Percentiles rank a stretch among this genome's conserved stretches.
Conservation (phyloP, 2,797 vertebrate genomes). For the Leptodactylus fallax region DNA sequence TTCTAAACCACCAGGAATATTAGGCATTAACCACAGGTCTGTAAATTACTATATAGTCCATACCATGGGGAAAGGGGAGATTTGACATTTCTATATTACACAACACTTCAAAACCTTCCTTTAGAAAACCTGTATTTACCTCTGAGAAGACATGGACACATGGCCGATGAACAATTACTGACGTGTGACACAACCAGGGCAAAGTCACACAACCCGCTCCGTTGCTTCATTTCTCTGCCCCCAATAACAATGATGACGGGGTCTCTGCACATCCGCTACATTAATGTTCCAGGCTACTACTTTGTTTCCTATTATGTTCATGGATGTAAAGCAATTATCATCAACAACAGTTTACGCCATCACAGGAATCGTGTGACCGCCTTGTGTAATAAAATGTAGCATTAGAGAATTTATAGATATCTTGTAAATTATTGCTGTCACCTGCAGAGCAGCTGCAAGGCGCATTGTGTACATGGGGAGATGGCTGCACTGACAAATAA, state of each 20-base stretch:
- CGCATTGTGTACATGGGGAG: not conserved
- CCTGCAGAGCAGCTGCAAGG: not conserved
- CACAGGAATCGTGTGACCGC: slow-evolving; percentile 6
- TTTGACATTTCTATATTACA: not conserved
- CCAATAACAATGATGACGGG: not conserved
- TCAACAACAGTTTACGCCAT: slow-evolving; percentile 10
- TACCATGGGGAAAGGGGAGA: not conserved
- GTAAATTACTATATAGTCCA: not conserved
- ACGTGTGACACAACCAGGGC: too few species aligned
- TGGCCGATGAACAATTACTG: too few species aligned
- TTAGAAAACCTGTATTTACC: not conserved
- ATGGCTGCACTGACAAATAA: not conserved
- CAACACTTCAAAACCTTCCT: not conserved
- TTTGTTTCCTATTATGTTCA: not conserved
- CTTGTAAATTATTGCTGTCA: slow-evolving; percentile 31
- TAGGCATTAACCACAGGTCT: not conserved
- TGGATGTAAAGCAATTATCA: not conserved
- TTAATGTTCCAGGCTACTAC: not conserved
- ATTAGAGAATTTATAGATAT: slow-evolving; percentile 34
- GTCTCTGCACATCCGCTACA: too few species aligned
- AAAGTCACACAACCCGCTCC: too few species aligned
- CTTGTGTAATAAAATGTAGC: not conserved
- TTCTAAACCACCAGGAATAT: not conserved
- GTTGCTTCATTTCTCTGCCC: too few species aligned
- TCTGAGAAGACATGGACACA: not conserved